Base-by-base conservation (phyloP, 2,888 invertebrate species). In the Deilephila porcellus region DNA sequence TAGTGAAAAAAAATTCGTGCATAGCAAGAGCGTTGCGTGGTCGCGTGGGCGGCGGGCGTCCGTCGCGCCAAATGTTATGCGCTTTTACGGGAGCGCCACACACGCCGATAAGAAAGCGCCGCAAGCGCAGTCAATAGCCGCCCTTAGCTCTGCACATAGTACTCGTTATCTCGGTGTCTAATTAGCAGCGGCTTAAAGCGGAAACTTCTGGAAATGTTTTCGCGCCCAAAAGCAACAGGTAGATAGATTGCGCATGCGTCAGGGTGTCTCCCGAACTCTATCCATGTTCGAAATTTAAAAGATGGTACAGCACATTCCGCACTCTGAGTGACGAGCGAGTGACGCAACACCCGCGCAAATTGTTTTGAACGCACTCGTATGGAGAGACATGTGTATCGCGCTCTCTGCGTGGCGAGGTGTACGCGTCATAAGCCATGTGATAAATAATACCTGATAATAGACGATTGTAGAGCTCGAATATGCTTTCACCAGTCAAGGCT, bases 1-100 rank as follows among this genome's bases (percentile, higher is more conserved):
- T 85, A 83, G 85, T 85, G 80, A 86, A 87, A 86, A 84, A 85
- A 86, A 83, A 78, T 80, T 76, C 81, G 82, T 81, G 63, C 63
- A 63, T 64, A 64, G 53, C 56, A 20, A 72, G 63, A 83, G 82
- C 80, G 82, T 83, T 86, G 88, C 83, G 87, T 88, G 83, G 84
- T 88, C 84, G 90, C 86, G 79, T 86, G 83, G 74, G 80, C 63
- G 71, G 77, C 32, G 3, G 8, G 56, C 20, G 53, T 25, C 56
- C 62, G 71, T 77, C 76, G 75, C 73, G 75, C 74, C 75, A 79
- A 60, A 59, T 71, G 67, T 73, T 74, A 72, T 64, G 72, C 72
- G 63, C 25, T 76, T 78, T 77, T 77, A 76, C 82, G 82, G 83
- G 80, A 85, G 82, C 82, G 79, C 81, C 83, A 83, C 83, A 81